phyloP scores from a whole-genome alignment of 2,888 invertebrate species.

The Cancer borealis region DNA sequence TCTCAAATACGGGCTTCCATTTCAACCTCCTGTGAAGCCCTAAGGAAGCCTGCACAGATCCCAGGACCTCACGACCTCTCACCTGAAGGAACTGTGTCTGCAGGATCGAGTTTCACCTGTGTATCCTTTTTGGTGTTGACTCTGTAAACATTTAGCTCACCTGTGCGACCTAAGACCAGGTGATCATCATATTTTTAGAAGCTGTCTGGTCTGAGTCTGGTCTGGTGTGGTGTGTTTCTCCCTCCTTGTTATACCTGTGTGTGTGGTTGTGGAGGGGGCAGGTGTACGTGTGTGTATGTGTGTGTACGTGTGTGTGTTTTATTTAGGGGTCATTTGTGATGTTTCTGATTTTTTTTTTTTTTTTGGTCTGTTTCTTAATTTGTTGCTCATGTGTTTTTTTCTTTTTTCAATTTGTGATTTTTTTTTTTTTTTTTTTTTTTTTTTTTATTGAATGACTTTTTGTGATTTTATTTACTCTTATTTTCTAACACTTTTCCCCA shows the following conservation, averaged over 20 bases:
- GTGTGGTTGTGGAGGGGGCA: background rate
- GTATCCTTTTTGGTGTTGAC: constrained; percentile 7
- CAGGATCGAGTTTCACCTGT: constrained; percentile 3
- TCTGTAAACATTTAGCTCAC: constrained; percentile 1
- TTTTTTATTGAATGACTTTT: background rate
- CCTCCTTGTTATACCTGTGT: background rate
- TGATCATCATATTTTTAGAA: background rate
- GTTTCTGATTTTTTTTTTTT: background rate
- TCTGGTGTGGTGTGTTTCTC: background rate
- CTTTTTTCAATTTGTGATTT: background rate
- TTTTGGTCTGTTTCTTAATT: background rate
- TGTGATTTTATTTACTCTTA: no score
- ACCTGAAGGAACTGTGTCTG: background rate
- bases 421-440: background rate
- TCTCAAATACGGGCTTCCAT: background rate
- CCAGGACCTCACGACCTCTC: constrained; percentile 25
- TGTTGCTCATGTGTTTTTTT: background rate
- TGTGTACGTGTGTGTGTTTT: no score
- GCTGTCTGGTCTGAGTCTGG: background rate
- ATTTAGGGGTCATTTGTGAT: no score
- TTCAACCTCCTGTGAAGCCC: background rate
- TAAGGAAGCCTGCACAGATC: background rate
- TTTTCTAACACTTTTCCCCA: no score
- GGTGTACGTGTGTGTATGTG: constrained; percentile 10
- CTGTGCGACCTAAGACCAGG: background rate